A percentile compares a stretch with the other conserved stretches of the same genome.
Conservation (phyloP, 1,140 invertebrate genomes). For the Triops cancriformis region DNA sequence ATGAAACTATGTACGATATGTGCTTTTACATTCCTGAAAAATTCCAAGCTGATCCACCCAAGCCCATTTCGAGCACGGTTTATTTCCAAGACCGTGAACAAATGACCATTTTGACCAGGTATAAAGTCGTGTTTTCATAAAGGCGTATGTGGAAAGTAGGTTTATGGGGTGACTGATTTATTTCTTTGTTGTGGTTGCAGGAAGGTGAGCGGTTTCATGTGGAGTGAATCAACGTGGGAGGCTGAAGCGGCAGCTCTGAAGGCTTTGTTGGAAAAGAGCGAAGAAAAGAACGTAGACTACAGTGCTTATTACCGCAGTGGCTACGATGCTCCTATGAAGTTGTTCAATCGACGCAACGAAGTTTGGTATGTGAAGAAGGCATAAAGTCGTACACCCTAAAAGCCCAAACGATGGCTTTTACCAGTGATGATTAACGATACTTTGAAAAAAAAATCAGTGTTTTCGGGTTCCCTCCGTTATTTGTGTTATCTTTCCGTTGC, state of each 20-base stretch:
- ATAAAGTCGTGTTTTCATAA: neutral
- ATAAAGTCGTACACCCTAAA: slow-evolving; percentile 24
- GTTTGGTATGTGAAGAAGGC: slow-evolving; percentile 33
- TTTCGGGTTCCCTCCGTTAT: too few relatives aligned
- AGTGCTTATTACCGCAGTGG: slow-evolving; percentile 31
- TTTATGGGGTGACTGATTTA: neutral
- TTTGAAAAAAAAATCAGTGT: too few relatives aligned
- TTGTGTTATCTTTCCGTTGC: too few relatives aligned
- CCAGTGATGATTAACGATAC: too few relatives aligned
- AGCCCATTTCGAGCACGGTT: slow-evolving; percentile 35
- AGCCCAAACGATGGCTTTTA: neutral
- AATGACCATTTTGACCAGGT: slow-evolving; percentile 35
- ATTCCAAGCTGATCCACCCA: slow-evolving; percentile 36
- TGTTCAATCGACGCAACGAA: slow-evolving; percentile 37
- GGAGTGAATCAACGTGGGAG: slow-evolving; percentile 24
- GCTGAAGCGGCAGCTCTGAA: slow-evolving; percentile 23
- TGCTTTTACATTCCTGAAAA: slow-evolving; percentile 38
- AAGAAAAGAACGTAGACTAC: slow-evolving; percentile 28
- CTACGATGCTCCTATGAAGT: slow-evolving; percentile 37
- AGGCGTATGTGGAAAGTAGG: neutral
- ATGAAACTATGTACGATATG: slow-evolving; percentile 37
- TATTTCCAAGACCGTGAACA: slow-evolving; percentile 37
- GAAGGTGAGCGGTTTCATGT: slow-evolving; percentile 26
- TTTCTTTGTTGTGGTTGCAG: slow-evolving; percentile 14
- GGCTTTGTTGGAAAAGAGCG: slow-evolving; percentile 27